These are phyloP conservation scores for Drosophila anomalipes DNA, from an alignment of 2,888 invertebrate genomes.

Conservation along the genomic window DNA sequence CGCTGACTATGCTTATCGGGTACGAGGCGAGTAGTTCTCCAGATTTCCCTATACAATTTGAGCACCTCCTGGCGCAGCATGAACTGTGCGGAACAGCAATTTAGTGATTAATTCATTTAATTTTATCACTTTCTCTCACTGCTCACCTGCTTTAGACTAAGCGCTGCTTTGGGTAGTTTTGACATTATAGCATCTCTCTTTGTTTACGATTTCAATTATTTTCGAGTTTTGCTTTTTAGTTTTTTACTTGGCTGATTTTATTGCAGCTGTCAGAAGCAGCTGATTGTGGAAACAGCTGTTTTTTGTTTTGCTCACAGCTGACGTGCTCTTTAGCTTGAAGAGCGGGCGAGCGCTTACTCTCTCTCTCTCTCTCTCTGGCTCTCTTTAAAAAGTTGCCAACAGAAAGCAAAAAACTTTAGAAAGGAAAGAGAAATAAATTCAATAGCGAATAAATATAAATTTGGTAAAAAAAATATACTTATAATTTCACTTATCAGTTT, in stretches of 20 bases:
- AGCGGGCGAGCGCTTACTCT: constrained; percentile 2
- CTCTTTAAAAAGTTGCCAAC: neutral
- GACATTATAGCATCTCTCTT: constrained; percentile 59
- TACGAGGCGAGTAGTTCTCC: constrained; percentile 89
- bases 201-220: neutral
- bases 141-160: constrained; percentile 88
- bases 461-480: neutral
- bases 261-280: constrained; percentile 49
- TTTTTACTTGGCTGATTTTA: constrained; percentile 1
- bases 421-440: neutral
- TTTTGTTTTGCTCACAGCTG: constrained; percentile 16
- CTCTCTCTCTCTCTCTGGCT: constrained; percentile 11
- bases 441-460: neutral
- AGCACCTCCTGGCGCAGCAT: constrained; percentile 92
- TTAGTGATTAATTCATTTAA: neutral
- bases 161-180: constrained; percentile 85
- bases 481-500: neutral
- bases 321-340: constrained; percentile 7
- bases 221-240: neutral
- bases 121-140: neutral
- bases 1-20: constrained; percentile 88
- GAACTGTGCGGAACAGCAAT: constrained; percentile 87
- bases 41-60: constrained; percentile 90
- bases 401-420: neutral
- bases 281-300: constrained; percentile 32